Evolutionary conservation across 2,888 invertebrate genomes (phyloP).

Genomic region (Agonopterix subpropinquella): DNA sequence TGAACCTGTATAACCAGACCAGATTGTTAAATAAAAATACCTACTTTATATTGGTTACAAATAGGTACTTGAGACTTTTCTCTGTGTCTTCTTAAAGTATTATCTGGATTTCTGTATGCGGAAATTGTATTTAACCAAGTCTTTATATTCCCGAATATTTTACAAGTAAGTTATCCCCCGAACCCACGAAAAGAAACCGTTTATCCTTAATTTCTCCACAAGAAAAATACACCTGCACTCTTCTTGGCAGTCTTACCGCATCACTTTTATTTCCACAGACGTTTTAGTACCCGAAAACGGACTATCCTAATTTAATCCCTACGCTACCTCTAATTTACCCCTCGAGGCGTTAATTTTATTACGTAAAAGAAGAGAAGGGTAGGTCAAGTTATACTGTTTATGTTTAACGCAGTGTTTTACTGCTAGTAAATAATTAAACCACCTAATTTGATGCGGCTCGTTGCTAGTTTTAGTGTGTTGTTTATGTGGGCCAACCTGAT

Average conservation of each 20-base stretch:
- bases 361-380: constrained; percentile 26
- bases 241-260: constrained; percentile 25
- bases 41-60: no score
- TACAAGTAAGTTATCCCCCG: no score
- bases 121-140: no score
- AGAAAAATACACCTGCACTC: constrained; percentile 59
- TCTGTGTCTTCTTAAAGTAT: no score
- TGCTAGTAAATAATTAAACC: constrained; percentile 71
- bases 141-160: no score
- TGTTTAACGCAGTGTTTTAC: constrained; percentile 59
- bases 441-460: constrained; percentile 68
- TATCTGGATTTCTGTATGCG: no score
- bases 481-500: constrained; percentile 54
- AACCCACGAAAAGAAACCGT: neutral
- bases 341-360: constrained; percentile 14
- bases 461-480: constrained; percentile 42
- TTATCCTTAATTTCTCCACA: constrained; percentile 35
- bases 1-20: no score
- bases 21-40: no score
- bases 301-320: constrained; percentile 52
- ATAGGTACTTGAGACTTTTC: no score
- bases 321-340: constrained; percentile 29
- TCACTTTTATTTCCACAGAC: constrained; percentile 60
- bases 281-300: constrained; percentile 52
- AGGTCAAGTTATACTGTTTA: constrained; percentile 45